These are phyloP conservation scores for Aphaenogaster floridana DNA, from an alignment of 1,140 invertebrate genomes.

Conservation along the genomic window DNA sequence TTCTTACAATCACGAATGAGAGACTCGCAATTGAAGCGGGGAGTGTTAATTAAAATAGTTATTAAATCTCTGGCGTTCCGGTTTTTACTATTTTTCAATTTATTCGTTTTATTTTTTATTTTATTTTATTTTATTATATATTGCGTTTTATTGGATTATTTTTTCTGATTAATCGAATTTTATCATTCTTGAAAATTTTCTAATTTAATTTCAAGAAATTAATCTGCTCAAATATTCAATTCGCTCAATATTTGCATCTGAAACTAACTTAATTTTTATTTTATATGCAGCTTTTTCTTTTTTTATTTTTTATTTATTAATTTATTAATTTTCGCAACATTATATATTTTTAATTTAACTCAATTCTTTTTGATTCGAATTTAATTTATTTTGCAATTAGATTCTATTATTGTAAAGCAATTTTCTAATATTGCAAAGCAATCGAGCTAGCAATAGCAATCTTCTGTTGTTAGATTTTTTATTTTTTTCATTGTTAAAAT, in stretches of 20 bases:
- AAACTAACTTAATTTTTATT: conserved; percentile 5
- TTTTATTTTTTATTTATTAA: not conserved
- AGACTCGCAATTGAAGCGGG: not conserved
- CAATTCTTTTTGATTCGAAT: not conserved
- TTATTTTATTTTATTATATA: not conserved
- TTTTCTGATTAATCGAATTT: not conserved
- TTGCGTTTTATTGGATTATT: not conserved
- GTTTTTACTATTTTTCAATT: not conserved
- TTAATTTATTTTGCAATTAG: not conserved
- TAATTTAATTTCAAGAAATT: conserved; percentile 10
- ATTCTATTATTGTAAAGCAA: not conserved
- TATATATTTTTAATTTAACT: not conserved
- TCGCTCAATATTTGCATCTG: not conserved
- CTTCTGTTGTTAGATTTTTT: not conserved
- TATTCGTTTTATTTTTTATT: not conserved
- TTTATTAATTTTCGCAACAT: not conserved
- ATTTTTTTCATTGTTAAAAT: not conserved
- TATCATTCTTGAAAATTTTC: not conserved
- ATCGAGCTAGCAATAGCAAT: too few relatives aligned
- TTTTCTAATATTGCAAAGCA: too few relatives aligned
- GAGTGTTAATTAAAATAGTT: conserved; percentile 21
- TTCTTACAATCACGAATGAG: conserved; percentile 9
- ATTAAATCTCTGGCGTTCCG: not conserved
- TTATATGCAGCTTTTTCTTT: not conserved
- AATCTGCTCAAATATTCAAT: not conserved